Percentiles rank a stretch among this genome's conserved stretches.
Evolutionary conservation across 2,888 invertebrate genomes (phyloP).

Genomic region (Agriopis aurantiaria): DNA sequence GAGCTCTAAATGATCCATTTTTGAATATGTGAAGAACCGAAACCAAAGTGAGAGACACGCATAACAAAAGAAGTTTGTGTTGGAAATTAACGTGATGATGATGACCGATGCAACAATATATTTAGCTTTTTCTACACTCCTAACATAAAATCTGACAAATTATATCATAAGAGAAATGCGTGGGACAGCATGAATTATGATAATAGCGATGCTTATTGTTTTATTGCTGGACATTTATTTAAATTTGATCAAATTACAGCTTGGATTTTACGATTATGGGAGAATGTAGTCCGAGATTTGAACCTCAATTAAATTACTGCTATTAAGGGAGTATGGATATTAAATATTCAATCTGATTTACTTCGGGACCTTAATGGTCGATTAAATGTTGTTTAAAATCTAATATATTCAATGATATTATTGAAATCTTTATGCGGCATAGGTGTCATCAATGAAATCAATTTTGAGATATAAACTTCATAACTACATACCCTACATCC

Average conservation of each 20-base stretch:
- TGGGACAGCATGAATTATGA: conserved; percentile 57
- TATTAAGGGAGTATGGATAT: conserved; percentile 38
- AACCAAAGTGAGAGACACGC: conserved; percentile 33
- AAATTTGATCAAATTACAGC: conserved; percentile 70
- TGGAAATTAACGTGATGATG: conserved; percentile 44
- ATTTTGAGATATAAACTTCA: conserved; percentile 12
- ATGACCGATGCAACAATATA: conserved; percentile 41
- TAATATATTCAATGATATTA: conserved; percentile 33
- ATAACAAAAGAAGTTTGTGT: conserved; percentile 39
- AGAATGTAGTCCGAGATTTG: conserved; percentile 48
- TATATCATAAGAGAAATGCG: conserved; percentile 49
- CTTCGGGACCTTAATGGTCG: conserved; percentile 33
- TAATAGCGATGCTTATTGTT: conserved; percentile 57
- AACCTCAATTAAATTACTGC: conserved; percentile 44
- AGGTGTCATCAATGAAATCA: conserved; percentile 8
- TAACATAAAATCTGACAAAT: conserved; percentile 44
- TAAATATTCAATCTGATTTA: conserved; percentile 45
- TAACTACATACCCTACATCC: conserved; percentile 47
- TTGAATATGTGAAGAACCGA: conserved; percentile 43
- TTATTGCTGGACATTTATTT: conserved; percentile 63
- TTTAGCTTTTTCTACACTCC: conserved; percentile 41
- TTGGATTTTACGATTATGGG: conserved; percentile 54
- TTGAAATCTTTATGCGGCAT: conserved; percentile 12
- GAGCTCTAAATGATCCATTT: conserved; percentile 54
- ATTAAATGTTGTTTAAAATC: conserved; percentile 33